Evolutionary conservation across 2,113 vertebrate species (phyloP), one percentile per base, ranked within the genome.

Genomic region (Silurus meridionalis): DNA sequence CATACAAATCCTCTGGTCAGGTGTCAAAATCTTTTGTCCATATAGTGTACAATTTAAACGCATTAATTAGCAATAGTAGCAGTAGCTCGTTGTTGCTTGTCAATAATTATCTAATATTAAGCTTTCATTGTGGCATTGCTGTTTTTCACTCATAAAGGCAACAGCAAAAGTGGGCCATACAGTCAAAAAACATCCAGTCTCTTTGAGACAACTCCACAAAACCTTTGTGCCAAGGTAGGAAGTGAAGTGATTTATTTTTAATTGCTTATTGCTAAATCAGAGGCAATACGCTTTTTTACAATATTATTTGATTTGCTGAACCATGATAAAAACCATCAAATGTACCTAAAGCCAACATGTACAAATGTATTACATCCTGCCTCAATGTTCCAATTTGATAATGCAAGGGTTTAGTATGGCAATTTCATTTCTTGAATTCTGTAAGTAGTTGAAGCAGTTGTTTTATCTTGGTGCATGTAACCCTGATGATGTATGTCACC

Each of bases 401-500:
- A 14, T 28, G n/a, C 14, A 14, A 69, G 25, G 25, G 9, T 75
- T 19, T 4, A 19, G 52, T 2, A 2, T 55, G 53, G 19, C n/a
- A 79, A 58, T 79, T 28, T 58, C 53, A 79, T 79, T 79, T 79
- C 75, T 28, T 58, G 53, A 79, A 79, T 28, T 79, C 74, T 57
- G 25, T 17, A 57, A 79, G 25, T 57, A 79, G 46, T 58, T 58
- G n/a, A 17, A 37, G 75, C 75, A 58, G 53, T 14, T 79, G 75
- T 58, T 79, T 53, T 15, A 58, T 52, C 7, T 28, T 58, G 57
- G 6, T 5, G 52, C 23, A 25, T 57, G 15, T 7, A 80, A 80
- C 78, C 25, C 6, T 61, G 78, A 9, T 17, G 46, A 5, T 3
- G 21, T 74, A 46, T 74, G 3, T 74, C 48, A 61, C 57, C 28